Base-by-base conservation (phyloP, 2,888 invertebrate genomes). In the Galeruca laticollis region DNA sequence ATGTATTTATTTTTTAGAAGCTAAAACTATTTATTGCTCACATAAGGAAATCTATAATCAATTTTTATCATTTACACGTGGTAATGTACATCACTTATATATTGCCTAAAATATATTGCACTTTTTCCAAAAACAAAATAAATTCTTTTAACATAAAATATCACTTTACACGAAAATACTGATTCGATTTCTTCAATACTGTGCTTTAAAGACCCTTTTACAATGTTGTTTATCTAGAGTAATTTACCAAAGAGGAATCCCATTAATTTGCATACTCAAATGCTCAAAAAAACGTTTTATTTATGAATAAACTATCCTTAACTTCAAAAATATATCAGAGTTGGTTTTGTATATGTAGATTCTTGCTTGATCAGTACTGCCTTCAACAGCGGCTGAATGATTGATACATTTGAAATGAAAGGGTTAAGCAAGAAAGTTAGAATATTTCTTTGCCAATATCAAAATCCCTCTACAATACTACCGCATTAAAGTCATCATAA, bases 41-140 rank as follows among this genome's bases (percentile, higher is more conserved):
- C 71, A 75, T 71, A 59, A 73, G 75, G 71, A 71, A 71, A 35
- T 69, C 73, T 73, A 76, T 75, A 77, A 76, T 75, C 75, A 76
- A 69, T 69, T 40, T 56, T 18, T 6, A 54, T 65, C 77, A 79
- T 78, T 75, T 79, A 78, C 77, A 79, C 21, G 54, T 61, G 59
- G 31, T 71, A 70, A 75, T 74, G 70, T 73, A 77, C 72, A 77
- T 71, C 52, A 60, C 57, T 69, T 63, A 65, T 35, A 72, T 75
- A 82, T 83, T 81, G 80, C 83, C 83, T 84, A 83, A 83, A 83
- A 82, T 80, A 81, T 84, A 84, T 84, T 84, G 84, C 84, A 84
- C 84, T 82, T 83, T 78, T 70, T 69, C 54, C 57, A 70, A 73
- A 26, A 75, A 68, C 75, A 81, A 79, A 77, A 59, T 8, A 15